Percentiles rank a stretch among this genome's conserved stretches.
Conservation (phyloP, 53 echinoderm and acorn worm species). For the Henricia sp. region DNA sequence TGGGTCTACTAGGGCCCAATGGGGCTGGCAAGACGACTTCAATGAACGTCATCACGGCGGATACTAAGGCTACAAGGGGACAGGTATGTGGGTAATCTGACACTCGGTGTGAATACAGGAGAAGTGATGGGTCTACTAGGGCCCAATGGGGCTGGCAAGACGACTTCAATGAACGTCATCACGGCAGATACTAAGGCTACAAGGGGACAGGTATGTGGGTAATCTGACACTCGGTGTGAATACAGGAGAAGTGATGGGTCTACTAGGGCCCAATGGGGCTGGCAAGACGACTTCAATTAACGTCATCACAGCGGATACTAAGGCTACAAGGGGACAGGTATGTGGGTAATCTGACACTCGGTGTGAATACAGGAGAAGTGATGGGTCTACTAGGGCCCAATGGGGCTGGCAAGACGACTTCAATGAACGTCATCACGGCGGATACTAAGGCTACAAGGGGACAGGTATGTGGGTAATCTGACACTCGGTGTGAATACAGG, state of each 20-base stretch:
- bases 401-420: slow-evolving; percentile 81
- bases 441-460: slow-evolving; percentile 68
- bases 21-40: slow-evolving; percentile 82
- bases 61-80: slow-evolving; percentile 64
- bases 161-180: slow-evolving; percentile 76
- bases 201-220: slow-evolving; percentile 80
- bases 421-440: slow-evolving; percentile 80
- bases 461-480: slow-evolving; percentile 81
- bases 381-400: slow-evolving; percentile 85
- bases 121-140: slow-evolving; percentile 86
- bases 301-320: slow-evolving; percentile 73
- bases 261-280: slow-evolving; percentile 85
- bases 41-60: slow-evolving; percentile 82
- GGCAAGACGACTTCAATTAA: slow-evolving; percentile 84
- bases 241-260: slow-evolving; percentile 78
- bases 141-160: slow-evolving; percentile 86
- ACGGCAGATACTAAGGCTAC: slow-evolving; percentile 73
- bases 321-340: slow-evolving; percentile 76
- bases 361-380: slow-evolving; percentile 74
- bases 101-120: slow-evolving; percentile 64
- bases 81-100: slow-evolving; percentile 85
- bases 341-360: slow-evolving; percentile 76
- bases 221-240: slow-evolving; percentile 72
- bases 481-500: slow-evolving; percentile 67
- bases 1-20: slow-evolving; percentile 85